A percentile compares a stretch with the other conserved stretches of the same genome.
Evolutionary conservation across 1,140 invertebrate species (phyloP).

Genomic region (Heterodera schachtii): DNA sequence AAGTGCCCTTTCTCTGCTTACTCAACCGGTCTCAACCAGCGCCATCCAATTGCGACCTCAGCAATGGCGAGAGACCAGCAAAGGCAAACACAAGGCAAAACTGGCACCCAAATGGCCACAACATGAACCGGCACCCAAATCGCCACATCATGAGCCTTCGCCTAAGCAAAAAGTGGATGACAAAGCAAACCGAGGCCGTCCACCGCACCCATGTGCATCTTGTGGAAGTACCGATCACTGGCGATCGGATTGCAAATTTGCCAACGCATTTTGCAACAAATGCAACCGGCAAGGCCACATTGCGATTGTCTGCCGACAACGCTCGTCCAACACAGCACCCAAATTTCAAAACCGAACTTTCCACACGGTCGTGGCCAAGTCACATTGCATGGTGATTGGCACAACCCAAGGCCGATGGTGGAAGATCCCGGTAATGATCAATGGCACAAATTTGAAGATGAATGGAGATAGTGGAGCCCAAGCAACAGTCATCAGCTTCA

Average conservation of each 20-base stretch:
- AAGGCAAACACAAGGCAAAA: too few relatives aligned
- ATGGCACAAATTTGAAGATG: background rate
- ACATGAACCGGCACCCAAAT: too few relatives aligned
- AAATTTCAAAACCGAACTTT: background rate
- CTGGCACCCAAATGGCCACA: too few relatives aligned
- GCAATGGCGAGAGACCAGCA: too few relatives aligned
- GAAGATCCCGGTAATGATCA: background rate
- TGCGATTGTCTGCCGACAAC: background rate
- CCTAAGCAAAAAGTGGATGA: too few relatives aligned
- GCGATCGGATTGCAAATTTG: background rate
- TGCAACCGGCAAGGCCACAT: conserved; percentile 12
- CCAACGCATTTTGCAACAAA: background rate
- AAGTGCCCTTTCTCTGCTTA: too few relatives aligned
- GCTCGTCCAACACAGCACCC: background rate
- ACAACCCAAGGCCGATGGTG: background rate
- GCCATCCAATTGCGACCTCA: too few relatives aligned
- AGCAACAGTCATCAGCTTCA: background rate
- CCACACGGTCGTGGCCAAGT: background rate
- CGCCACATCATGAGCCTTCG: too few relatives aligned
- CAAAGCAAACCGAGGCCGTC: too few relatives aligned
- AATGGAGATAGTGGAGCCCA: conserved; percentile 10
- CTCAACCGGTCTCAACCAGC: too few relatives aligned
- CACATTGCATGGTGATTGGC: background rate
- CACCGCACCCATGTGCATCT: too few relatives aligned
- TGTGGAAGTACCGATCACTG: background rate